Evolutionary conservation across 2,113 vertebrate species (phyloP).

Genomic region (Trematocara zebra): DNA sequence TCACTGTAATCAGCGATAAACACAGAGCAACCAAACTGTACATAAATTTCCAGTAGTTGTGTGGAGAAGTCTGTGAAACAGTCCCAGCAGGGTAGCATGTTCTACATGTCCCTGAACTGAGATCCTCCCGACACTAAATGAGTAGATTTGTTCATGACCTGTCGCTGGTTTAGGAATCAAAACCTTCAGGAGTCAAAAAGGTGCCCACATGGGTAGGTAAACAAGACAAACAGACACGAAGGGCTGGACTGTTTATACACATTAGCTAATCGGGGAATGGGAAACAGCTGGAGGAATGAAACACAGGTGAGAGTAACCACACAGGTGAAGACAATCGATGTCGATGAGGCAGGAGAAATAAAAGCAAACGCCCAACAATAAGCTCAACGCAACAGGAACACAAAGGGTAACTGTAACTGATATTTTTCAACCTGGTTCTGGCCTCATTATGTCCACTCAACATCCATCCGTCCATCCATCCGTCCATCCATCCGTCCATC

Average conservation of each 20-base stretch:
- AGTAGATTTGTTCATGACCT: background rate
- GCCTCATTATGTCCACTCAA: background rate
- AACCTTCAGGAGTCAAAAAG: background rate
- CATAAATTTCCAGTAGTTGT: accelerated
- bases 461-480: accelerated
- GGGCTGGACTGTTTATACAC: accelerated
- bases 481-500: accelerated
- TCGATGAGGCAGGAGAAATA: background rate
- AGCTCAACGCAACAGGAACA: background rate
- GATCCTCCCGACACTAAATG: background rate
- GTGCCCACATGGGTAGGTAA: background rate
- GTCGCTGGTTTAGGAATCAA: background rate
- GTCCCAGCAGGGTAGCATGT: background rate
- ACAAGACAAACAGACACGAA: background rate
- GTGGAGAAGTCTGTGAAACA: background rate
- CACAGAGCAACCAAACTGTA: background rate
- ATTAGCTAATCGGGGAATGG: background rate
- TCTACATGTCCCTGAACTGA: background rate
- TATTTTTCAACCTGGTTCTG: background rate
- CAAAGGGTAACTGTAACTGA: background rate
- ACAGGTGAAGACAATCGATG: background rate
- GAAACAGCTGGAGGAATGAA: background rate
- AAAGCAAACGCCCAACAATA: background rate
- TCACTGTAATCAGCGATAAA: accelerated
- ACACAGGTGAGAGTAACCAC: background rate